Percentiles rank a stretch among this genome's conserved stretches.
phyloP scores from a whole-genome alignment of 2,797 vertebrate genomes.

The Spinibarbus caldwelli region DNA sequence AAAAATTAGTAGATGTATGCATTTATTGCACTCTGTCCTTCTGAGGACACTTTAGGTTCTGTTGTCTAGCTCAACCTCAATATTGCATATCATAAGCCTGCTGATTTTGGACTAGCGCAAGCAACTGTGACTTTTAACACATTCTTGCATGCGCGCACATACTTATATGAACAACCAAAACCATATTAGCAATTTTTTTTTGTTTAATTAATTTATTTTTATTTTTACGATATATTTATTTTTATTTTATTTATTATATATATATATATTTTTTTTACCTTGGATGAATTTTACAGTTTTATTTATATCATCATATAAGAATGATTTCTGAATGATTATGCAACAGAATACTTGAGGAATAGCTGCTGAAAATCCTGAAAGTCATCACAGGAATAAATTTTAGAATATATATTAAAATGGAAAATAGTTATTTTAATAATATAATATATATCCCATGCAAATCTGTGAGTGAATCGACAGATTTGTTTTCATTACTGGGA shows the following conservation, averaged over 20 bases:
- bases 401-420: too few relatives aligned
- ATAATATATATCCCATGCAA: too few relatives aligned
- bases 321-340: too few relatives aligned
- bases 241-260: neutral
- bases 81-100: neutral
- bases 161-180: neutral
- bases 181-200: neutral
- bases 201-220: neutral
- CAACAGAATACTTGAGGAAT: too few relatives aligned
- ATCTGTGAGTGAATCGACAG: too few relatives aligned
- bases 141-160: neutral
- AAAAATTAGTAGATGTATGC: neutral
- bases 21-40: neutral
- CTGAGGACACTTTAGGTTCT: neutral
- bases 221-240: neutral
- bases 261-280: too few relatives aligned
- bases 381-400: neutral
- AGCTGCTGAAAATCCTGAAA: too few relatives aligned
- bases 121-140: constrained; percentile 6
- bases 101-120: constrained; percentile 5
- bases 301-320: too few relatives aligned
- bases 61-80: neutral
- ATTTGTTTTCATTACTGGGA: too few relatives aligned
- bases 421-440: too few relatives aligned
- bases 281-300: neutral